These are phyloP conservation scores for Gastrophryne carolinensis DNA, from an alignment of 2,797 vertebrate genomes.

Conservation along the genomic window DNA sequence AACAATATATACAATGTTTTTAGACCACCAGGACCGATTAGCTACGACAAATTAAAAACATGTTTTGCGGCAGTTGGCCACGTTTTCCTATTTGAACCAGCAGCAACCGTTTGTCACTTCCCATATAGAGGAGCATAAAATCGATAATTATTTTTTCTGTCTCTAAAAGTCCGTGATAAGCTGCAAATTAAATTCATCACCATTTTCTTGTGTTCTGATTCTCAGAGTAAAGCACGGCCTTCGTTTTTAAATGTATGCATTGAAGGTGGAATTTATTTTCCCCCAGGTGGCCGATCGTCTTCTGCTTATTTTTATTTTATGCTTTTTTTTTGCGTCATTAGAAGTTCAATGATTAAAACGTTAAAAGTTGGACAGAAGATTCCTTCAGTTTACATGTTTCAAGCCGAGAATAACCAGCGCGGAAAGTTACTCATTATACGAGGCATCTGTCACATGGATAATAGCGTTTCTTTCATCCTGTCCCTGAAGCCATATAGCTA, in stretches of 20 bases:
- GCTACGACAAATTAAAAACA: too few species aligned
- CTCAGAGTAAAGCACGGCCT: not conserved
- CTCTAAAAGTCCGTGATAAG: not conserved
- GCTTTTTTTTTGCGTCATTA: too few species aligned
- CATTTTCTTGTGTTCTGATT: not conserved
- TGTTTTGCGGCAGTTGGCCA: too few species aligned
- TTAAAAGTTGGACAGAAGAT: not conserved
- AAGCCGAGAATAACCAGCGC: not conserved
- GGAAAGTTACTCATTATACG: not conserved
- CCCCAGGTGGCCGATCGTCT: not conserved
- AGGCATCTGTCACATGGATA: not conserved
- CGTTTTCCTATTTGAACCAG: too few species aligned
- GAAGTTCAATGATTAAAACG: slow-evolving; percentile 13
- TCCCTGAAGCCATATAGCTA: not conserved
- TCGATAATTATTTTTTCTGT: not conserved
- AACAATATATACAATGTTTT: too few species aligned
- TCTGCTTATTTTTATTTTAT: not conserved
- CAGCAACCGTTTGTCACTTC: not conserved
- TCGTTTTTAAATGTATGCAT: not conserved
- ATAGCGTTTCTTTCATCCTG: not conserved
- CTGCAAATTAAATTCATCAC: slow-evolving; percentile 9
- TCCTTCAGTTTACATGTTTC: not conserved
- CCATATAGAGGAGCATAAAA: not conserved
- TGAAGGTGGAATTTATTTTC: not conserved
- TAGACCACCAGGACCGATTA: too few species aligned